Conservation (phyloP, 2,113 vertebrate genomes). For the Maccullochella peelii region DNA sequence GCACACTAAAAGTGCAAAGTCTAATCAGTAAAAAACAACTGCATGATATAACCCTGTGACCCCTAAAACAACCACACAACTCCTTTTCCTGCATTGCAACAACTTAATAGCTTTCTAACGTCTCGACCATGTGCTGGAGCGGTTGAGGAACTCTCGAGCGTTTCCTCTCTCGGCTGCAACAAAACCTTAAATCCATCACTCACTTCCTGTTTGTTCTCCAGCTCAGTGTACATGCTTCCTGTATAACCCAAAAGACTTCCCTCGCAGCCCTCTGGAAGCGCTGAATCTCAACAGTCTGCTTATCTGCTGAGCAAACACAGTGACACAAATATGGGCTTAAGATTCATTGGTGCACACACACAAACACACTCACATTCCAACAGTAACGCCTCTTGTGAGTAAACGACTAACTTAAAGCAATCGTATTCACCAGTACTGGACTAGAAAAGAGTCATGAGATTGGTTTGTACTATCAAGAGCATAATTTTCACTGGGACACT, state of each 20-base stretch:
- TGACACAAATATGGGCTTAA: conserved; percentile 45
- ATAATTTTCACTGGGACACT: background rate
- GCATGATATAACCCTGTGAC: background rate
- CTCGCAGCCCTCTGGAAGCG: conserved; percentile 42
- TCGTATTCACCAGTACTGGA: background rate
- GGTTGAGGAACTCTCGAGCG: conserved; percentile 48
- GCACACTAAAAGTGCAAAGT: background rate
- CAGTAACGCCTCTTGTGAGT: background rate
- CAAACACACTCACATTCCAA: conserved; percentile 15
- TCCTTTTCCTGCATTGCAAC: conserved; percentile 40
- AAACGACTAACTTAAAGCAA: background rate
- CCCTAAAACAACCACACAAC: background rate
- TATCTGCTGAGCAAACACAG: conserved; percentile 69
- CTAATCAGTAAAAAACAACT: background rate
- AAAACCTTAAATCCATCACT: conserved; percentile 70
- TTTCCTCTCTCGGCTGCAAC: conserved; percentile 52
- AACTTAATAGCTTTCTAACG: conserved; percentile 47
- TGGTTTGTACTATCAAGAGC: background rate
- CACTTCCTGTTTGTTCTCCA: conserved; percentile 73
- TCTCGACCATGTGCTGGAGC: conserved; percentile 33
- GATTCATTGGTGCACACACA: conserved; percentile 18
- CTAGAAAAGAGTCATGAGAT: background rate
- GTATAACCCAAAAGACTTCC: conserved; percentile 71
- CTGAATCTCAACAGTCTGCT: conserved; percentile 60
- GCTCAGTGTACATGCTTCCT: conserved; percentile 77